Conservation (phyloP, 1,140 invertebrate genomes). For the Vanessa tameamea region DNA sequence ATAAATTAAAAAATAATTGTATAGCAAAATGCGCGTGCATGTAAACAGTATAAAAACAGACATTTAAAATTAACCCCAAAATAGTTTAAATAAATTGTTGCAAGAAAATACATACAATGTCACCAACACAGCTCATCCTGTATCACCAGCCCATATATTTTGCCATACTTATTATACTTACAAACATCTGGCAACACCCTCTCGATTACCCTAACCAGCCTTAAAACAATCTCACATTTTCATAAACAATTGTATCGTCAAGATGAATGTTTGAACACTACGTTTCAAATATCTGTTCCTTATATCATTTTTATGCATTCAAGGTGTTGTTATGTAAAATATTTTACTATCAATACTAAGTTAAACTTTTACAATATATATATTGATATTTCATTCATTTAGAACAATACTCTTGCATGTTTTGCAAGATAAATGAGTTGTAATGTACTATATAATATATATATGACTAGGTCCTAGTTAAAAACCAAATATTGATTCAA, state of each 20-base stretch:
- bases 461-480: not conserved
- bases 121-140: conserved; percentile 70
- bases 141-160: conserved; percentile 59
- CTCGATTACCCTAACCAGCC: conserved; percentile 51
- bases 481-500: not conserved
- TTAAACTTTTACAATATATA: too few relatives aligned
- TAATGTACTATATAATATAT: not conserved
- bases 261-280: not conserved
- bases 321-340: too few relatives aligned
- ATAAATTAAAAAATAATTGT: not conserved
- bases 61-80: conserved; percentile 44
- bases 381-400: too few relatives aligned
- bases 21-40: conserved; percentile 1
- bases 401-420: not conserved
- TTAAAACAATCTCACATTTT: conserved; percentile 40
- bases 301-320: not conserved
- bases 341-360: too few relatives aligned
- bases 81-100: conserved; percentile 55
- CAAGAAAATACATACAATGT: conserved; percentile 76
- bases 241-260: conserved; percentile 6
- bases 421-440: not conserved
- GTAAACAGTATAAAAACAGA: conserved; percentile 25
- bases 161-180: conserved; percentile 66
- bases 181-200: conserved; percentile 66
- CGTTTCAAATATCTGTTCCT: not conserved